Percentiles rank a stretch among this genome's conserved stretches.
Conservation (phyloP, 2,888 invertebrate species). For the Amiota mariae region DNA sequence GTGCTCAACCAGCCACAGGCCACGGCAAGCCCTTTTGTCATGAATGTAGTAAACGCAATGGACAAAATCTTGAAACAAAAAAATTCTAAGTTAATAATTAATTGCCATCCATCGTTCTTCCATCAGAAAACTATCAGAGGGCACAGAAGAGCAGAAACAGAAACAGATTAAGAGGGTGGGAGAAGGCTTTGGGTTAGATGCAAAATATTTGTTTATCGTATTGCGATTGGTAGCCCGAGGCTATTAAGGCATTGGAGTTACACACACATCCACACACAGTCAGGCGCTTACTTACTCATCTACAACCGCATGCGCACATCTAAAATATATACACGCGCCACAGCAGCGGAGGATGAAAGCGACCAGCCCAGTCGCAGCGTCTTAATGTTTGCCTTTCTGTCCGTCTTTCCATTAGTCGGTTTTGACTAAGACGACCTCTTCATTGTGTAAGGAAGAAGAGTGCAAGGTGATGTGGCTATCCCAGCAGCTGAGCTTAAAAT, state of each 20-base stretch:
- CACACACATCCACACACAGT: constrained; percentile 36
- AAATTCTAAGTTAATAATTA: constrained; percentile 59
- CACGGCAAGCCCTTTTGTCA: constrained; percentile 45
- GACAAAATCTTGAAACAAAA: constrained; percentile 36
- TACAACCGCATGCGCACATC: neutral
- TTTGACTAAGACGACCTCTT: constrained; percentile 34
- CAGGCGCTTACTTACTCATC: constrained; percentile 7
- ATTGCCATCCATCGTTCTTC: constrained; percentile 52
- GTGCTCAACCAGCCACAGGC: constrained; percentile 44
- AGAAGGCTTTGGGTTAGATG: constrained; percentile 54
- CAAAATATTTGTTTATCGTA: constrained; percentile 68
- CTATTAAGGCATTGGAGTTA: constrained; percentile 53
- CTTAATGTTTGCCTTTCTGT: neutral
- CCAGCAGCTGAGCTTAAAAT: constrained; percentile 48
- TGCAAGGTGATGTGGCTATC: constrained; percentile 41
- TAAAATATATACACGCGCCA: constrained; percentile 22
- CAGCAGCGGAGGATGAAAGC: constrained; percentile 23
- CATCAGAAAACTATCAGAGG: constrained; percentile 1
- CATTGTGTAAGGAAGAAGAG: constrained; percentile 36
- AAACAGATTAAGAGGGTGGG: constrained; percentile 33
- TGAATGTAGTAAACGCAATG: constrained; percentile 41
- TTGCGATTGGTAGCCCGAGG: constrained; percentile 63
- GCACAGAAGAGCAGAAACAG: constrained; percentile 51
- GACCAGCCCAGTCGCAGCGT: neutral
- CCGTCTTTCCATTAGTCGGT: constrained; percentile 43